Evolutionary conservation across 2,888 invertebrate genomes (phyloP), one percentile per base, ranked within the genome.

Genomic region (Plemyria rubiginata): DNA sequence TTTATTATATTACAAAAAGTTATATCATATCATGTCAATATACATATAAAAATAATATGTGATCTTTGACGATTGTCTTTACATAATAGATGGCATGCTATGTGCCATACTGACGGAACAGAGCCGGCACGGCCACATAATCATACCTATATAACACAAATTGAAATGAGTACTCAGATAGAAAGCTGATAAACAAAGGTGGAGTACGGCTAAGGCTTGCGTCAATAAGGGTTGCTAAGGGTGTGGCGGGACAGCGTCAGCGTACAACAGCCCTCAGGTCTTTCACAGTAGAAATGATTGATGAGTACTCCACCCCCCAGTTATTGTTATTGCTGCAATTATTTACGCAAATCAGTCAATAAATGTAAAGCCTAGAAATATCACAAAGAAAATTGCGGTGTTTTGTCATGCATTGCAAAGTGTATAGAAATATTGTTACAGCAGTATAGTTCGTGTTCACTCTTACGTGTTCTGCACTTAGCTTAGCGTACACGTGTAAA

Each of bases 171-270:
- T 82, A 80, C 77, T 85, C 79, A 74, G 78, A 84, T 81, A 82
- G 80, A 86, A 82, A 80, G 74, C 74, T 77, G 82, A 87, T 86
- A 89, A 89, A 90, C 87, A 87, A 86, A 85, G 90, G 90, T 84
- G 86, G 81, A 85, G 86, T 82, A 74, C 71, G n/a, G 79, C 72
- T 78, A 79, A 76, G 78, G 74, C 74, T 83, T 82, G 78, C 83
- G 88, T 88, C 89, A 89, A 84, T 84, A 82, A 83, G 82, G 81
- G 82, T 84, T 79, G 79, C 77, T 78, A 78, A 69, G 81, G 89
- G 89, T 80, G 88, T 77, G 89, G 86, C 76, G 53, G 55, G 65
- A 54, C 59, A 65, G 66, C 65, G 68, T 68, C 60, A 65, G 66
- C 65, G 67, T 68, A 32, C 8, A 72, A 32, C 8, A 72, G 66